Percentiles rank a stretch among this genome's conserved stretches.
Evolutionary conservation across 2,113 vertebrate species (phyloP).

Genomic region (Tenebrosternarchus preto): DNA sequence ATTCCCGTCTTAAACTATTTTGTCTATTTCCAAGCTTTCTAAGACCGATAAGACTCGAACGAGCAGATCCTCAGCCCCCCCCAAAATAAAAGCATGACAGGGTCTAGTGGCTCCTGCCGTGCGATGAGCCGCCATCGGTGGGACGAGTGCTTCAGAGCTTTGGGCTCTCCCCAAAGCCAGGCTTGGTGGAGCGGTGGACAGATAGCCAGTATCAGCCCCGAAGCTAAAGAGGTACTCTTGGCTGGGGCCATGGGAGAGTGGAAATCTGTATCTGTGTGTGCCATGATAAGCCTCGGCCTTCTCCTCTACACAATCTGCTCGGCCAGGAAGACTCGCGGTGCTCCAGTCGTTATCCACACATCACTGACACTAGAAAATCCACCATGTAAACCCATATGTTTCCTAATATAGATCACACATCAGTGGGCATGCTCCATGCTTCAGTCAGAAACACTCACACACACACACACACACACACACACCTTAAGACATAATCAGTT

Average conservation of each 20-base stretch:
- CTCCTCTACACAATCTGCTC: slow-evolving; percentile 11
- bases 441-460: background rate
- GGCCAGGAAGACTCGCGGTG: slow-evolving; percentile 28
- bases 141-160: background rate
- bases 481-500: slow-evolving; percentile 7
- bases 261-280: slow-evolving; percentile 44
- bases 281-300: slow-evolving; percentile 32
- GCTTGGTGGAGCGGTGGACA: slow-evolving; percentile 12
- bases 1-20: background rate
- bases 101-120: background rate
- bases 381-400: background rate
- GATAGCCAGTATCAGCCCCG: slow-evolving; percentile 23
- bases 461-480: slow-evolving; percentile 18
- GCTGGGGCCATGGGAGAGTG: slow-evolving; percentile 1
- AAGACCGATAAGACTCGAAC: background rate
- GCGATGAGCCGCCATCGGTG: background rate
- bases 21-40: background rate
- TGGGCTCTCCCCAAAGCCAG: background rate
- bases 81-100: background rate
- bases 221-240: background rate
- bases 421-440: background rate
- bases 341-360: slow-evolving; percentile 46
- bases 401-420: slow-evolving; percentile 45
- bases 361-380: slow-evolving; percentile 36
- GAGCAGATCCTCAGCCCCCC: background rate